phyloP scores from a whole-genome alignment of 2,888 invertebrate species.

The Tenthredo mesomela region DNA sequence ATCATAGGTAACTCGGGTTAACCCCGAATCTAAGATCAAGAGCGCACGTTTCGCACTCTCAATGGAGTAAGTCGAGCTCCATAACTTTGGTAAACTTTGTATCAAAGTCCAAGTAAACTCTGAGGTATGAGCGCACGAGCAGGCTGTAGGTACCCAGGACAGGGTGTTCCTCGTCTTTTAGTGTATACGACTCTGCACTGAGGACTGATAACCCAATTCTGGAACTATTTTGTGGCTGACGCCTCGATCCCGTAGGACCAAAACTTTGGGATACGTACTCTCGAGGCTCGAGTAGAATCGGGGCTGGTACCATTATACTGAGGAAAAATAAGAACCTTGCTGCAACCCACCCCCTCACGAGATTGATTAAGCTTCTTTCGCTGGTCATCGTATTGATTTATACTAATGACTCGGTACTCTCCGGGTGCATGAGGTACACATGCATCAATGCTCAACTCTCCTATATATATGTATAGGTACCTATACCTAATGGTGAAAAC shows the following conservation, averaged over 20 bases:
- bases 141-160: neutral
- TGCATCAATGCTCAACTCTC: neutral
- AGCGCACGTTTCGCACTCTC: constrained; percentile 1
- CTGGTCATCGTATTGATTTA: constrained; percentile 17
- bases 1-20: neutral
- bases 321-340: too few relatives aligned
- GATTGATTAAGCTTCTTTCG: neutral
- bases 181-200: constrained; percentile 1
- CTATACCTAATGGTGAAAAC: constrained; percentile 7
- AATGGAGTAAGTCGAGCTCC: constrained; percentile 18
- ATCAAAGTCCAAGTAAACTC: constrained; percentile 39
- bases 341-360: neutral
- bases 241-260: constrained; percentile 40
- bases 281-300: neutral
- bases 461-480: too few relatives aligned
- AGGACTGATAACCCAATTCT: constrained; percentile 51
- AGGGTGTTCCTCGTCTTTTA: neutral
- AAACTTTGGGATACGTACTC: constrained; percentile 21
- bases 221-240: constrained; percentile 34
- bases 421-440: neutral
- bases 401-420: neutral
- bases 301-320: neutral
- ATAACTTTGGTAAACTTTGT: constrained; percentile 6
- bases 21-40: constrained; percentile 6
- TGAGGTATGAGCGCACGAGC: neutral